Percentiles rank a stretch among this genome's conserved stretches.
Evolutionary conservation across 2,797 vertebrate species (phyloP).

Genomic region (Taeniopygia guttata): DNA sequence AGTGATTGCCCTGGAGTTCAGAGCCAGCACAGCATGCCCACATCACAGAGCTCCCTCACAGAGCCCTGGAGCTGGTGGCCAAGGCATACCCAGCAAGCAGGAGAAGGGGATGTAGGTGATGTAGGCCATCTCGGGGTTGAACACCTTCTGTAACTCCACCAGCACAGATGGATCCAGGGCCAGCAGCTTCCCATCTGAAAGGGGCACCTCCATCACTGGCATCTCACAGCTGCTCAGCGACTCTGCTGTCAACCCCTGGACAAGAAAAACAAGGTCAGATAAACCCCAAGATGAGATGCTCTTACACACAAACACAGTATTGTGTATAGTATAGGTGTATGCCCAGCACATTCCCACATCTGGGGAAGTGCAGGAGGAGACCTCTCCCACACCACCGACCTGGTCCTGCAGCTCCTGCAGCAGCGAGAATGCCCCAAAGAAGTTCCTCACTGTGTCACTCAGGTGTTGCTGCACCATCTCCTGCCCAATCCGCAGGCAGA

Average conservation of each 20-base stretch:
- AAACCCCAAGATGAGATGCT: not conserved
- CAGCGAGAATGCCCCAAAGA: conserved; percentile 90
- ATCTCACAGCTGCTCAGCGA: conserved; percentile 74
- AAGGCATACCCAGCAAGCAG: conserved; percentile 87
- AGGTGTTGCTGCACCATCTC: conserved; percentile 99
- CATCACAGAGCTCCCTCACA: not conserved
- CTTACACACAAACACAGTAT: not conserved
- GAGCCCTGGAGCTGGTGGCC: not conserved
- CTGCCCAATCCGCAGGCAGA: conserved; percentile 93
- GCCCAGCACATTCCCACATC: not conserved
- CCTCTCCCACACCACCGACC: conserved; percentile 69
- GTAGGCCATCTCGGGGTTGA: conserved; percentile 94
- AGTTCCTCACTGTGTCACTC: conserved; percentile 85
- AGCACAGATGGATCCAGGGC: conserved; percentile 82
- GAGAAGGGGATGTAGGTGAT: conserved; percentile 94
- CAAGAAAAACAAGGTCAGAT: not conserved
- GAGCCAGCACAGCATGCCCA: fast-evolving
- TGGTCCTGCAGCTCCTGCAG: conserved; percentile 83
- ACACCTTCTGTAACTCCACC: conserved; percentile 91
- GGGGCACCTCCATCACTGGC: conserved; percentile 79
- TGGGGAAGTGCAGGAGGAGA: not conserved
- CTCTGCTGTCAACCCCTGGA: conserved; percentile 61
- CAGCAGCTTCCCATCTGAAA: conserved; percentile 73
- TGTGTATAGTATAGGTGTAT: no score
- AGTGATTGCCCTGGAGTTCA: not conserved